Conservation (phyloP, 2,113 vertebrate species). For the Orthonyx spaldingii region DNA sequence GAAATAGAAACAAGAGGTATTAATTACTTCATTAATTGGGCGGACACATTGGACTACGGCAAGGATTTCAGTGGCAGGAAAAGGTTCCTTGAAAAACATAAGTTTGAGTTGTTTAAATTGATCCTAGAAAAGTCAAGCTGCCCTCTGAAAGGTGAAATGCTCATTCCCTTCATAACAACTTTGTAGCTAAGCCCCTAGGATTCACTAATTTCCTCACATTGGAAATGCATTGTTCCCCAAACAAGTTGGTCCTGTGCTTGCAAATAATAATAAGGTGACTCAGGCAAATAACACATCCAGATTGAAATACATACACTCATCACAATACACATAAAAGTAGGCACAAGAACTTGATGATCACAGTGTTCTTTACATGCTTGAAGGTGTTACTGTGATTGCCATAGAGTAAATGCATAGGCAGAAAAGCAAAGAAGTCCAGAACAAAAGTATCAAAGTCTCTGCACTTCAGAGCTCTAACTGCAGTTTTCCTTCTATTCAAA, state of each 20-base stretch:
- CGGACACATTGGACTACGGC: neutral
- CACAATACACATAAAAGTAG: neutral
- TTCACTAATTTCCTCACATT: neutral
- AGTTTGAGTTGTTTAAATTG: neutral
- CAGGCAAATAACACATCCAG: neutral
- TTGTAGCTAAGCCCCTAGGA: neutral
- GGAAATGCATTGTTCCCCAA: neutral
- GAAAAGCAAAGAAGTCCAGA: neutral
- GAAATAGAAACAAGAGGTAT: neutral
- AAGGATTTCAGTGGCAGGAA: neutral
- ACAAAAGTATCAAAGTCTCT: neutral
- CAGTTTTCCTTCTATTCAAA: neutral
- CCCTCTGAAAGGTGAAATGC: neutral
- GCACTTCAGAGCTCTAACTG: neutral
- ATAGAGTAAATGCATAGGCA: rapidly evolving
- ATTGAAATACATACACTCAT: neutral
- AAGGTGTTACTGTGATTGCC: neutral
- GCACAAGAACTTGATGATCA: neutral
- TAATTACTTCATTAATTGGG: neutral
- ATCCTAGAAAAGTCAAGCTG: neutral
- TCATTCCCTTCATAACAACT: neutral
- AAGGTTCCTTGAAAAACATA: rapidly evolving
- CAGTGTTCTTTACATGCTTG: neutral
- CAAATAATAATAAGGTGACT: neutral
- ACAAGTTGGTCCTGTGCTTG: neutral